Evolutionary conservation across 2,888 invertebrate genomes (phyloP).

Genomic region (Kryphioiulus occultus): DNA sequence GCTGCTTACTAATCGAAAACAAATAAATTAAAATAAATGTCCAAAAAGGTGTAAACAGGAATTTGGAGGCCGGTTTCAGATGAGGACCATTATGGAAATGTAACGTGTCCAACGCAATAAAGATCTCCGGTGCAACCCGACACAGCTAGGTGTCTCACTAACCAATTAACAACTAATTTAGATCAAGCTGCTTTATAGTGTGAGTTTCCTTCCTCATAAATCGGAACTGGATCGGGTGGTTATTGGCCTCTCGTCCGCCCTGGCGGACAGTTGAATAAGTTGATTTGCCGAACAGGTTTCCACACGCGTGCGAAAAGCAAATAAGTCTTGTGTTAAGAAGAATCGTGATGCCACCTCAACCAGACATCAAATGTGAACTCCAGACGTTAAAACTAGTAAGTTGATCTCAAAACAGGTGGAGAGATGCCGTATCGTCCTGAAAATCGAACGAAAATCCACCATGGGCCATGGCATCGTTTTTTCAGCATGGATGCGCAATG

Average conservation of each 20-base stretch:
- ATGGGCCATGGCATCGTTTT: neutral
- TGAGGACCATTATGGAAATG: too few species aligned
- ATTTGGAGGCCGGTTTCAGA: too few species aligned
- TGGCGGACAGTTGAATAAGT: neutral
- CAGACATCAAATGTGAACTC: neutral
- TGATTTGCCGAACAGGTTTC: neutral
- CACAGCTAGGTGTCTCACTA: too few species aligned
- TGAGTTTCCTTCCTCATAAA: neutral
- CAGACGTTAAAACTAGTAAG: neutral
- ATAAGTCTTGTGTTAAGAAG: neutral
- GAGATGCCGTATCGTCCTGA: too few species aligned
- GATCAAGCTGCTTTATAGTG: neutral
- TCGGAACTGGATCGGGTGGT: neutral
- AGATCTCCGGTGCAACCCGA: too few species aligned
- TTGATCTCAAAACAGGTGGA: too few species aligned
- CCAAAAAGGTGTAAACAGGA: too few species aligned
- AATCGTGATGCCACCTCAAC: neutral
- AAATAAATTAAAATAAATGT: too few species aligned
- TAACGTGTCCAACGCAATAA: too few species aligned
- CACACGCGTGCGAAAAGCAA: neutral
- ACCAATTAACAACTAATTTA: neutral
- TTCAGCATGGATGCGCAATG: neutral
- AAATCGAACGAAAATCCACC: neutral
- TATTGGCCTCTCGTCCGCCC: conserved; percentile 17
- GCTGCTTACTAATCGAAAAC: too few species aligned